Evolutionary conservation across 2,113 vertebrate species (phyloP).

Genomic region (Murina feae): DNA sequence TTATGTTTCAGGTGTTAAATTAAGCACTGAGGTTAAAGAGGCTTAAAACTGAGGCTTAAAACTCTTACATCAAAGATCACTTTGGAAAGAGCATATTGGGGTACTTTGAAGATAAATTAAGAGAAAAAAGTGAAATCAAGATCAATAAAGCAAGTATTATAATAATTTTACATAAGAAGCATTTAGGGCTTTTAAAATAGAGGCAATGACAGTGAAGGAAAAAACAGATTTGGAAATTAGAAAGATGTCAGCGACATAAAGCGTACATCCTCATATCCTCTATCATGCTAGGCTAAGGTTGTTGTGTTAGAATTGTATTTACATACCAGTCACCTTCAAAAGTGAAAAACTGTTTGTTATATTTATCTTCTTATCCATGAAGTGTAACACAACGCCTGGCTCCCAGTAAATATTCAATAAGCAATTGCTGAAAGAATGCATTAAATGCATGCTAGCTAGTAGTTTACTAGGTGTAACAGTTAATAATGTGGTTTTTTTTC

Average conservation of each 20-base stretch:
- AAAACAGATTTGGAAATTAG: neutral
- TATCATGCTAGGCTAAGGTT: neutral
- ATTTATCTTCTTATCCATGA: neutral
- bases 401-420: neutral
- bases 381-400: neutral
- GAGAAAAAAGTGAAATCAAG: neutral
- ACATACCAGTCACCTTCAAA: neutral
- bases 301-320: neutral
- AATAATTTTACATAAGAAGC: neutral
- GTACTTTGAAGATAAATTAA: neutral
- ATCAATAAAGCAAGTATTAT: neutral
- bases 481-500: too few species aligned
- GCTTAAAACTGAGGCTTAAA: neutral
- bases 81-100: neutral
- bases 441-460: neutral
- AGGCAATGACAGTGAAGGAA: neutral
- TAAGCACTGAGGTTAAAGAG: neutral
- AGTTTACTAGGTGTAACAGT: neutral
- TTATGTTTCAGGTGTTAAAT: neutral
- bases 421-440: neutral
- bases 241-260: neutral
- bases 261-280: neutral
- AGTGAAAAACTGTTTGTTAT: neutral
- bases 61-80: neutral
- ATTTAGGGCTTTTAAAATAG: neutral